Evolutionary conservation across 2,797 vertebrate genomes (phyloP), one percentile per base, ranked within the genome.

Genomic region (Amazona ochrocephala): DNA sequence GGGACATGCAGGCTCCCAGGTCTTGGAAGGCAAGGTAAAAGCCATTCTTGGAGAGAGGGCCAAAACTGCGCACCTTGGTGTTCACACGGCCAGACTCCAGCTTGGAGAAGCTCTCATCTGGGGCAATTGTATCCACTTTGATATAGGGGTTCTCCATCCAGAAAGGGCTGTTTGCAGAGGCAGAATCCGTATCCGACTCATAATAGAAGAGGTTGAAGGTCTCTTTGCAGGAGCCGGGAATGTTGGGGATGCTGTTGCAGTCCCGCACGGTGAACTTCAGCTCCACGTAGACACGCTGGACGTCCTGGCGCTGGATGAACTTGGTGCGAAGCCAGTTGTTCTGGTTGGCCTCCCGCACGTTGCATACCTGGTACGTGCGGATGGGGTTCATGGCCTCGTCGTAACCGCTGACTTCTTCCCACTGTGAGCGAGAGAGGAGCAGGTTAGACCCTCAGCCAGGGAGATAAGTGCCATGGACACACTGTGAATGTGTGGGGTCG

Each of bases 71-170:
- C 78, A 99, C 98, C 97, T 99, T 99, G 73, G 99, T 99, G 98
- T 99, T 99, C 65, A 99, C 98, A 0, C 98, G 98, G 44, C 99
- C 99, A 1, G 98, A 96, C 50, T 99, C 99, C 5, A 99, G 98
- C 97, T 98, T 98, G 13, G 99, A 99, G 97, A 99, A 99, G 95
- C 99, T 99, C 97, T 99, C 98, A 0, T 99, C 99, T 0, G 99
- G 99, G 2, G 99, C 99, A 44, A 99, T 99, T 93, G 99, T 99
- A 98, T 99, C 99, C 98, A 99, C 99, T 97, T 99, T 99, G 91
- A 99, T 97, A 2, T 99, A 99, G 8, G 99, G 99, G 95, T 99
- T 99, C 97, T 99, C 99, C 99, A 99, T 99, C 99, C 99, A 99
- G 97, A 99, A 99, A 12, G 99, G 99, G 87, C 98, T 99, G 75